Base-by-base conservation (phyloP, 1,140 invertebrate genomes). In the Trichonephila inaurata region DNA sequence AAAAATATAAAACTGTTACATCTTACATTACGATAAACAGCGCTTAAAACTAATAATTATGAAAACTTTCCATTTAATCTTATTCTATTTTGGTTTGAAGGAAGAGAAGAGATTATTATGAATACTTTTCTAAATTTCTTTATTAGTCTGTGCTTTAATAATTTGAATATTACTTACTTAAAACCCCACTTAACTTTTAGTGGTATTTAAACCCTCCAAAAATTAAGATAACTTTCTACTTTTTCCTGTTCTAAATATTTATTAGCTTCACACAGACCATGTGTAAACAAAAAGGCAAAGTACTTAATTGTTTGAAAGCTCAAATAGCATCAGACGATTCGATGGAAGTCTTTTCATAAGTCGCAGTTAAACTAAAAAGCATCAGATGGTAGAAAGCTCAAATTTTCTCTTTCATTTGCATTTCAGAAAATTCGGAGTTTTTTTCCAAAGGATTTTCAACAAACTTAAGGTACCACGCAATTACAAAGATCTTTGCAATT, bases 371-470 rank as follows among this genome's bases (percentile, higher is more conserved):
- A 18, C 14, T 14, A 77, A 77, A 77, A 40, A 14, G 72, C 72
- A 4, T 33, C 16, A 77, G 8, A 7, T 12, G 14, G 21, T n/a
- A 7, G 16, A 44, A 58, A 85, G 51, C 5, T 24, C 10, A 85
- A 85, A n/a, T 21, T 85, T 85, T n/a, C 82, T 85, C 44, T 58
- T 85, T 60, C 58, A 85, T 58, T 85, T 85, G 16, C 51, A 51
- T 85, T 85, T n/a, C 82, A 77, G 72, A 77, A 77, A 33, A 33
- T 40, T 19, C 28, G 28, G 28, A 1, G 28, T 18, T 14, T 14
- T 16, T 40, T 33, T 19, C 4, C 3, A 40, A 40, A 77, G 33
- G 33, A 64, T 16, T 33, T 77, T 40, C 7, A 77, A 77, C 24
- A 77, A 77, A 77, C 16, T 77, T 77, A 40, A 77, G 28, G 16